phyloP scores from a whole-genome alignment of 2,888 invertebrate species.

The Dermolepida albohirtum region DNA sequence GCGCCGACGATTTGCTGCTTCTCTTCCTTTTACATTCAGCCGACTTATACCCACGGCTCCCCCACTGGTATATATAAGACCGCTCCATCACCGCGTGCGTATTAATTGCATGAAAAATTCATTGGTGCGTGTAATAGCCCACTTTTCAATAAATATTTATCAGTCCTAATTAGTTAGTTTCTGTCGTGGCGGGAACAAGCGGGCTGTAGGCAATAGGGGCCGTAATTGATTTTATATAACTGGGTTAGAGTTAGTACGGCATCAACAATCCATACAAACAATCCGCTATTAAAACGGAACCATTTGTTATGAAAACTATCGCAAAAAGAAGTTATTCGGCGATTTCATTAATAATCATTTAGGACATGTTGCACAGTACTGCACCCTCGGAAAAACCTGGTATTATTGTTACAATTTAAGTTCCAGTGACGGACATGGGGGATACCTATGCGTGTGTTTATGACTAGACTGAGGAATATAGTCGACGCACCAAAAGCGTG shows the following conservation, averaged over 20 bases:
- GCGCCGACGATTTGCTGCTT: constrained; percentile 12
- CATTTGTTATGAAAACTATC: too few relatives aligned
- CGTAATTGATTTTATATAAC: constrained; percentile 32
- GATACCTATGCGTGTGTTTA: too few relatives aligned
- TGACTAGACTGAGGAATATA: too few relatives aligned
- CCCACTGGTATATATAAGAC: constrained; percentile 13
- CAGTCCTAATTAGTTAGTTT: constrained; percentile 37
- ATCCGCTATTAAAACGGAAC: background rate
- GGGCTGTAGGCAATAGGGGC: too few relatives aligned
- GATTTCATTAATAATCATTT: too few relatives aligned
- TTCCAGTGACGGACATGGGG: too few relatives aligned
- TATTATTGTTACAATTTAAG: too few relatives aligned
- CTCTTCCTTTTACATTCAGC: background rate
- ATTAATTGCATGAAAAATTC: constrained; percentile 40
- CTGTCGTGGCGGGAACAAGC: constrained; percentile 15
- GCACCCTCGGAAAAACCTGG: too few relatives aligned
- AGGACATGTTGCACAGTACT: too few relatives aligned
- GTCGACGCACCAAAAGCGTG: too few relatives aligned
- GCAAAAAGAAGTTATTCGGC: too few relatives aligned
- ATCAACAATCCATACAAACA: background rate
- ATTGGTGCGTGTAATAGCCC: constrained; percentile 37
- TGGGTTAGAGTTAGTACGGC: constrained; percentile 7
- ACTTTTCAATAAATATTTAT: constrained; percentile 39
- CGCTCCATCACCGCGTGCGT: constrained; percentile 37
- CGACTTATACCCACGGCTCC: background rate